Evolutionary conservation across 2,888 invertebrate genomes (phyloP).

Genomic region (Acrocyrtus sp.): DNA sequence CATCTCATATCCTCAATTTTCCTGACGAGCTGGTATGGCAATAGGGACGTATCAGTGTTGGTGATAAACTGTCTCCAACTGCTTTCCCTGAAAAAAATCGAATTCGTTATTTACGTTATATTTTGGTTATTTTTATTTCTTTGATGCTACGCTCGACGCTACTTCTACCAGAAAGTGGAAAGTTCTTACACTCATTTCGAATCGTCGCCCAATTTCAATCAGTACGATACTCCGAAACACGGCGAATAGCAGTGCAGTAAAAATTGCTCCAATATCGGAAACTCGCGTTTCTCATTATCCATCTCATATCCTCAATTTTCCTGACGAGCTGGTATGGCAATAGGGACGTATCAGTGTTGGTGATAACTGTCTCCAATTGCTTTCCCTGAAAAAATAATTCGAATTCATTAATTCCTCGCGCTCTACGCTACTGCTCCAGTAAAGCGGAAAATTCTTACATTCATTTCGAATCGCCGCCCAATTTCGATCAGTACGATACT

Average conservation of each 20-base stretch:
- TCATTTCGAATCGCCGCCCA: conserved; percentile 9
- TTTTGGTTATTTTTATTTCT: no score
- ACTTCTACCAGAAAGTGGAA: background rate
- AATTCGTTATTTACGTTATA: background rate
- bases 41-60: background rate
- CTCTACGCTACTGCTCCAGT: no score
- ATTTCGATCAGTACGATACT: conserved; percentile 5
- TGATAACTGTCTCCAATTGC: no score
- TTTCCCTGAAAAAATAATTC: no score
- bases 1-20: conserved; percentile 12
- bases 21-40: background rate
- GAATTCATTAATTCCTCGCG: no score
- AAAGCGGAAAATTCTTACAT: background rate
- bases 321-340: background rate
- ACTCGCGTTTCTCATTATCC: conserved; percentile 2
- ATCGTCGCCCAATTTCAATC: conserved; percentile 15
- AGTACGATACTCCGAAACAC: conserved; percentile 8
- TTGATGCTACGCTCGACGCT: no score
- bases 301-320: conserved; percentile 11
- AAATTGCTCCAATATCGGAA: no score
- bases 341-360: background rate
- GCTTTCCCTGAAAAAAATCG: background rate
- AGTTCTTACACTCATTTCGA: background rate
- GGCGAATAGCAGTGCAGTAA: background rate
- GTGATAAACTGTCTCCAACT: no score